These are phyloP conservation scores for Drosophila arizonae DNA, from an alignment of 1,140 invertebrate species.

Conservation along the genomic window DNA sequence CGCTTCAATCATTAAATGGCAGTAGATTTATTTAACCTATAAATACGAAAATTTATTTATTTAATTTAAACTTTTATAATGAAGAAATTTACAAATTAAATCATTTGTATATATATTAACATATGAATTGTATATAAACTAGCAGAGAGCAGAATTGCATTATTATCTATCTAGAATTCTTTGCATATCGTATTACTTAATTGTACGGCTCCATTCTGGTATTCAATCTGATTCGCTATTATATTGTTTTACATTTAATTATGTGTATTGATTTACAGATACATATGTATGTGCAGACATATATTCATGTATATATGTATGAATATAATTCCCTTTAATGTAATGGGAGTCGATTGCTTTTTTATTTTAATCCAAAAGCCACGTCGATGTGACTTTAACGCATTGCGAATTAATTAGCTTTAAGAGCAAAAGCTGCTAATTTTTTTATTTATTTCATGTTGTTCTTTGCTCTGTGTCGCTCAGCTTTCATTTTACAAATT, in stretches of 20 bases:
- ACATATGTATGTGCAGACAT: too few species aligned
- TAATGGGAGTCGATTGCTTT: neutral
- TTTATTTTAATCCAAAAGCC: constrained; percentile 15
- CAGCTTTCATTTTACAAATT: constrained; percentile 27
- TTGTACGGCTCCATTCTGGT: neutral
- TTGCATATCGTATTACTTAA: too few species aligned
- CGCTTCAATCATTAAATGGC: too few species aligned
- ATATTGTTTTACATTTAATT: neutral
- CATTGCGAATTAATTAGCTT: constrained; percentile 67
- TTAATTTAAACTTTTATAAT: too few species aligned
- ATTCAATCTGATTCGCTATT: neutral
- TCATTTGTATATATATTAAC: too few species aligned
- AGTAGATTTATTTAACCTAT: too few species aligned
- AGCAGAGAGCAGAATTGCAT: too few species aligned
- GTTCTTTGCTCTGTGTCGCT: constrained; percentile 3
- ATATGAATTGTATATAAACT: too few species aligned
- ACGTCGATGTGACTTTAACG: constrained; percentile 13
- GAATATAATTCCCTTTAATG: neutral
- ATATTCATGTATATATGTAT: too few species aligned
- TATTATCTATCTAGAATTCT: too few species aligned
- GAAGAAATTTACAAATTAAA: too few species aligned
- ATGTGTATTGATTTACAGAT: neutral
- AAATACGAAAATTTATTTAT: too few species aligned
- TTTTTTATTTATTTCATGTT: neutral
- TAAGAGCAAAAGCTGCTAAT: constrained; percentile 46